phyloP scores from a whole-genome alignment of 2,888 invertebrate genomes.

The Drosophila meridionalis region DNA sequence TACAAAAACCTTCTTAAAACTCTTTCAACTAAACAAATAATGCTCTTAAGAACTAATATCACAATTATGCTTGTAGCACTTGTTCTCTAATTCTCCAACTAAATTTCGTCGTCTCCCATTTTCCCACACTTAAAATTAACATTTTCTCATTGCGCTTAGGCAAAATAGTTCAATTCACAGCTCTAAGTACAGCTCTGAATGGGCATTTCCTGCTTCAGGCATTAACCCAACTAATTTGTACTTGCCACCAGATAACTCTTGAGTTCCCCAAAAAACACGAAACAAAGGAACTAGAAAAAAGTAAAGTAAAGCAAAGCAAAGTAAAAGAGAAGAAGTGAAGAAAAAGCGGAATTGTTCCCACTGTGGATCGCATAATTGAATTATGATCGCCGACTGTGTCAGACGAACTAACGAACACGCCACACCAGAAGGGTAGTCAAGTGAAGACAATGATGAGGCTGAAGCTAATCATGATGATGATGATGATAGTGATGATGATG shows the following conservation, averaged over 20 bases:
- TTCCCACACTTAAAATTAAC: slow-evolving; percentile 26
- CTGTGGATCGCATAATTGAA: slow-evolving; percentile 65
- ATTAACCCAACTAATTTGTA: slow-evolving; percentile 37
- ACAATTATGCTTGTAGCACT: not conserved
- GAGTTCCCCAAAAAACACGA: slow-evolving; percentile 4
- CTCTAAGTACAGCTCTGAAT: slow-evolving; percentile 10
- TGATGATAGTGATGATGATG: slow-evolving; percentile 32
- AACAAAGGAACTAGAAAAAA: slow-evolving; percentile 8
- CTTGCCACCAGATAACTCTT: slow-evolving; percentile 4
- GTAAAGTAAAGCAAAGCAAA: not conserved
- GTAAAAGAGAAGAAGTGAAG: not conserved
- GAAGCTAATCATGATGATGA: slow-evolving; percentile 16
- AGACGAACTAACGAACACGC: slow-evolving; percentile 66
- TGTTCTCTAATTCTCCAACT: not conserved
- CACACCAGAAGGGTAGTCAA: slow-evolving; percentile 62
- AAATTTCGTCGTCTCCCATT: not conserved
- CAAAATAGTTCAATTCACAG: not conserved
- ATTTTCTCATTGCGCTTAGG: slow-evolving; percentile 17
- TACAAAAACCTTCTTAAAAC: not conserved
- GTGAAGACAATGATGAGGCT: slow-evolving; percentile 47
- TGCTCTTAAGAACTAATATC: not conserved
- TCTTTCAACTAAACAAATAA: not conserved
- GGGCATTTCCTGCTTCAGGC: slow-evolving; percentile 24
- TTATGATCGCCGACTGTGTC: slow-evolving; percentile 74
- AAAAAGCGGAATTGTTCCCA: slow-evolving; percentile 24